phyloP scores from a whole-genome alignment of 2,888 invertebrate species.

The Melanargia galathea region DNA sequence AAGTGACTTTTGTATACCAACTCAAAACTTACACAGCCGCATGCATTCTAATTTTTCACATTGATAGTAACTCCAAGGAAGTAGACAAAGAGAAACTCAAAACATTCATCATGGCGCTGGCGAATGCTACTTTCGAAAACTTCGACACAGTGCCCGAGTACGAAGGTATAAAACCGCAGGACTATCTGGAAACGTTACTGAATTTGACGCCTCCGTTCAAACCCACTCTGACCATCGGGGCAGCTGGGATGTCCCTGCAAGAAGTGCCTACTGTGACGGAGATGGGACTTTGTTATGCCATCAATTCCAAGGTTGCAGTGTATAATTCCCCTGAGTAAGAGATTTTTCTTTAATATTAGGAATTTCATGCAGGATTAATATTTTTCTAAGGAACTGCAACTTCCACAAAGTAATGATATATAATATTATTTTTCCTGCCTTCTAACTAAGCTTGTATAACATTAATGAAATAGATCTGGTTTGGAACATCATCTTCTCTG shows the following conservation, averaged over 20 bases:
- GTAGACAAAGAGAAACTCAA: constrained; percentile 79
- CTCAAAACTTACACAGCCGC: not conserved
- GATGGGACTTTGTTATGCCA: constrained; percentile 86
- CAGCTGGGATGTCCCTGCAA: constrained; percentile 72
- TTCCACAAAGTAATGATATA: too few species aligned
- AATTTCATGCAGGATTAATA: too few species aligned
- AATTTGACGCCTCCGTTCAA: constrained; percentile 77
- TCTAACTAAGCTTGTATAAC: not conserved
- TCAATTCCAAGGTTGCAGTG: constrained; percentile 84
- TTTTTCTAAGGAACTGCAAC: too few species aligned
- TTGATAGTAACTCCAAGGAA: constrained; percentile 54
- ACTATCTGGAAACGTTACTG: constrained; percentile 82
- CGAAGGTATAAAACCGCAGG: constrained; percentile 76
- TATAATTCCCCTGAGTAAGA: constrained; percentile 83
- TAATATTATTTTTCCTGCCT: too few species aligned
- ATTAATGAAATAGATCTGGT: not conserved
- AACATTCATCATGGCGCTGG: constrained; percentile 79
- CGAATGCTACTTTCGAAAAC: constrained; percentile 83
- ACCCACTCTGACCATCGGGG: constrained; percentile 79
- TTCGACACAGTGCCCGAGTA: constrained; percentile 82
- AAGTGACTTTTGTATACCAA: constrained; percentile 19
- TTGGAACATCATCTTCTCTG: too few species aligned
- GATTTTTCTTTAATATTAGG: too few species aligned
- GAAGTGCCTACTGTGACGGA: constrained; percentile 85
- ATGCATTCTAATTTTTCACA: constrained; percentile 8